phyloP scores from a whole-genome alignment of 2,113 vertebrate species.

The Podiceps cristatus region DNA sequence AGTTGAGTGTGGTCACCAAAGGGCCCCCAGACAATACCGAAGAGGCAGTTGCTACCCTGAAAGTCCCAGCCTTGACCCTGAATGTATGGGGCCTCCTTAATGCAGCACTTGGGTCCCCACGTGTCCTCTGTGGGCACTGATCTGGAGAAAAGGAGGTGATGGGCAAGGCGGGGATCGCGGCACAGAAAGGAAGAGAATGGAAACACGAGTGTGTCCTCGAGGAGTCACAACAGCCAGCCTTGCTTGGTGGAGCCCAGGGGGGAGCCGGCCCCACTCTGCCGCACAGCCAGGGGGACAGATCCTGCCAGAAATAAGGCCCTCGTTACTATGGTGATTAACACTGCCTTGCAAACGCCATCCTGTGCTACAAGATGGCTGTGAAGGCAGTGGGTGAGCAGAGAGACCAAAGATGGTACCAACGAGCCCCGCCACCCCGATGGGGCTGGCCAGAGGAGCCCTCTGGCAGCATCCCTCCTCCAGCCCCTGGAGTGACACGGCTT shows the following conservation, averaged over 20 bases:
- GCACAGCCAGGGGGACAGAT: background rate
- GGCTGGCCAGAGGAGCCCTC: background rate
- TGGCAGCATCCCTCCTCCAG: background rate
- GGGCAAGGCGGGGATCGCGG: too few relatives aligned
- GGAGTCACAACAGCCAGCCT: background rate
- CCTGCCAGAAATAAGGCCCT: background rate
- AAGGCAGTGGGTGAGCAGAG: fast-evolving
- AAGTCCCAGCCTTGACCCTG: background rate
- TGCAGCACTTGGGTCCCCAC: background rate
- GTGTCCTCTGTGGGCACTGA: background rate
- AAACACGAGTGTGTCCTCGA: fast-evolving
- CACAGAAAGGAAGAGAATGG: background rate
- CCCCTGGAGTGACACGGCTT: fast-evolving
- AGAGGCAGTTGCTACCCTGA: background rate
- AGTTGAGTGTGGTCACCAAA: fast-evolving
- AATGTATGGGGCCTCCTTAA: fast-evolving
- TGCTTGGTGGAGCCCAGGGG: fast-evolving
- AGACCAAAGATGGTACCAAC: background rate
- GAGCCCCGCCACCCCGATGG: background rate
- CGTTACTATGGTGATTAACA: background rate
- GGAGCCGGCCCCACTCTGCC: fast-evolving
- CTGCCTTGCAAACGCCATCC: fast-evolving
- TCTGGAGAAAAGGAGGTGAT: background rate
- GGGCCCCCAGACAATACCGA: background rate
- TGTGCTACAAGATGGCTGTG: background rate